Conservation (phyloP, 2,797 vertebrate species). For the Etheostoma perlongum region DNA sequence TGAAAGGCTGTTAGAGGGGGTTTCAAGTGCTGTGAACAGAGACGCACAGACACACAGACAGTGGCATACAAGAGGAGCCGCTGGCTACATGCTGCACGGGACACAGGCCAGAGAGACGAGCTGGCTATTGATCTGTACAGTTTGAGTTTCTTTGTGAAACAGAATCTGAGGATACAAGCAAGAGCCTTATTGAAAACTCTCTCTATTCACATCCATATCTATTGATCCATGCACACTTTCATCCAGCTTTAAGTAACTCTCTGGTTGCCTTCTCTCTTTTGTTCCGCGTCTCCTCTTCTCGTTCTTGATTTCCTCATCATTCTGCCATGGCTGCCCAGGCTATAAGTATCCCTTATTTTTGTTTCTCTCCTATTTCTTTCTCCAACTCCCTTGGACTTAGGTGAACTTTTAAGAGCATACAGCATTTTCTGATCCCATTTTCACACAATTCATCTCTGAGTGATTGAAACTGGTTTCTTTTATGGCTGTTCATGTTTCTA, state of each 20-base stretch:
- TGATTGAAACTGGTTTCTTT: conserved; percentile 57
- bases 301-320: conserved; percentile 38
- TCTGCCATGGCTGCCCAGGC: conserved; percentile 17
- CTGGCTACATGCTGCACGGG: conserved; percentile 56
- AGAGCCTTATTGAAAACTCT: conserved; percentile 81
- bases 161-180: conserved; percentile 73
- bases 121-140: conserved; percentile 73
- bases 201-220: conserved; percentile 78
- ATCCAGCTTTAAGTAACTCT: conserved; percentile 76
- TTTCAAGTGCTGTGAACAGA: conserved; percentile 50
- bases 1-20: conserved; percentile 51
- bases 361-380: conserved; percentile 43
- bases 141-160: conserved; percentile 83
- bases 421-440: conserved; percentile 62
- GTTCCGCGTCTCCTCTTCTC: conserved; percentile 38
- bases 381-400: conserved; percentile 34
- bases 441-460: conserved; percentile 45
- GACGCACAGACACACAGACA: conserved; percentile 51
- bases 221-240: conserved; percentile 76
- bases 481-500: conserved; percentile 65
- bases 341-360: conserved; percentile 39
- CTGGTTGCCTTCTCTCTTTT: conserved; percentile 53
- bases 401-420: conserved; percentile 56
- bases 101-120: conserved; percentile 58
- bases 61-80: conserved; percentile 54